Conservation (phyloP, 2,888 invertebrate species). For the Ennomos erosarius region DNA sequence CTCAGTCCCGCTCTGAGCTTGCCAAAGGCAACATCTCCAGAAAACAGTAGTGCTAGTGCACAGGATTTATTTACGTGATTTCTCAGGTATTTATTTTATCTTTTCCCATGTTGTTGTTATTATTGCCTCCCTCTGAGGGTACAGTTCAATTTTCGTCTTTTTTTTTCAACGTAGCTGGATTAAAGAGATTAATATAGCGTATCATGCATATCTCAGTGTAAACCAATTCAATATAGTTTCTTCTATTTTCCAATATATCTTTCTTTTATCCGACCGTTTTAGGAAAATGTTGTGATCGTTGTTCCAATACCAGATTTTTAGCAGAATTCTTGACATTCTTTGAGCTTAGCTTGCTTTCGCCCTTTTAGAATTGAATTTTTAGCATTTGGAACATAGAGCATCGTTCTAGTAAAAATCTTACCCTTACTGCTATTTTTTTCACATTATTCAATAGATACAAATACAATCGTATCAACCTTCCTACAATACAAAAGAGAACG, state of each 20-base stretch:
- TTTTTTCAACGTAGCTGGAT: not conserved
- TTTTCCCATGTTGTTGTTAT: not conserved
- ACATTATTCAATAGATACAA: conserved; percentile 8
- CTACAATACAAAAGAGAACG: conserved; percentile 26
- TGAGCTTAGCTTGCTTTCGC: not conserved
- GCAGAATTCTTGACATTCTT: no score
- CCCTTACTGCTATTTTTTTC: conserved; percentile 6
- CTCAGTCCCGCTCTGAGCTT: conserved; percentile 76
- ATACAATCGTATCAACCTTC: conserved; percentile 12
- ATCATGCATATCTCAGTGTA: no score
- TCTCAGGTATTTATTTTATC: conserved; percentile 52
- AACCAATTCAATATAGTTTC: no score
- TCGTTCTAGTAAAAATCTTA: conserved; percentile 3
- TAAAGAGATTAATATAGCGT: no score
- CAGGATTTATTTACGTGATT: conserved; percentile 39
- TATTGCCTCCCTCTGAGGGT: no score
- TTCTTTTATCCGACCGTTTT: no score
- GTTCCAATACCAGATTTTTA: no score
- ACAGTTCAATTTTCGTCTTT: conserved; percentile 1
- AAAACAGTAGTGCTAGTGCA: conserved; percentile 41
- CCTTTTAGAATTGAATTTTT: not conserved
- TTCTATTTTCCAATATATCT: no score
- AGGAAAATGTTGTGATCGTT: no score
- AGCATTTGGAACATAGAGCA: not conserved
- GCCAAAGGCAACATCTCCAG: conserved; percentile 64